A percentile compares a stretch with the other conserved stretches of the same genome.
Conservation (phyloP, 2,797 vertebrate genomes). For the Myotis myotis region DNA sequence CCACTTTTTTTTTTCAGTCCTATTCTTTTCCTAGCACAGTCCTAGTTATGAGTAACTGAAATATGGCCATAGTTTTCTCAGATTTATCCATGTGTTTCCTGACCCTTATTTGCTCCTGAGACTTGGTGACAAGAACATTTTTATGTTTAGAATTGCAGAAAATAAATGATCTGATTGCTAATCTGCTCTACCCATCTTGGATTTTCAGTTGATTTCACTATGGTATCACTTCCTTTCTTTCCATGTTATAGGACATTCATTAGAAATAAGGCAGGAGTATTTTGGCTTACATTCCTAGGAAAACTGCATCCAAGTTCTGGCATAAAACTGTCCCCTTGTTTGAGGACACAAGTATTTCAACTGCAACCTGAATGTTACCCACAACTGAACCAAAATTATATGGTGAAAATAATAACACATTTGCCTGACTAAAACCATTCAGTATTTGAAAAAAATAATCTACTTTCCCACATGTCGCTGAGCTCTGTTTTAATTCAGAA, state of each 20-base stretch:
- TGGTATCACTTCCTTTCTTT: background rate
- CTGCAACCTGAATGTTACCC: background rate
- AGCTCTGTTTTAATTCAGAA: constrained; percentile 67
- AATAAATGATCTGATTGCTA: background rate
- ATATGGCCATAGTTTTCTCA: background rate
- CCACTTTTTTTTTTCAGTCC: background rate
- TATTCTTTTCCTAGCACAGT: background rate
- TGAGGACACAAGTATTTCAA: background rate
- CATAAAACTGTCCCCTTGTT: background rate
- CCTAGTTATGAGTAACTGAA: background rate
- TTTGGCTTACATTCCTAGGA: background rate
- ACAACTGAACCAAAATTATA: constrained; percentile 15
- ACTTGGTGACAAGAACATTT: background rate
- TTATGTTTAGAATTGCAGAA: background rate
- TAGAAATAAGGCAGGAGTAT: background rate
- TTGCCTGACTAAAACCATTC: constrained; percentile 42
- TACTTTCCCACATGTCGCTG: constrained; percentile 41
- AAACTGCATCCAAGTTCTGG: background rate
- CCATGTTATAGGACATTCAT: background rate
- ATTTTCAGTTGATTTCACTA: background rate
- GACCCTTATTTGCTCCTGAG: background rate
- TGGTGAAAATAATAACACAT: constrained; percentile 19
- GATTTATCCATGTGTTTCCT: background rate
- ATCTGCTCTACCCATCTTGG: background rate
- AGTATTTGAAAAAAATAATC: constrained; percentile 67